These are phyloP conservation scores for Calidris pygmaea DNA, from an alignment of 2,113 vertebrate genomes.

Conservation along the genomic window DNA sequence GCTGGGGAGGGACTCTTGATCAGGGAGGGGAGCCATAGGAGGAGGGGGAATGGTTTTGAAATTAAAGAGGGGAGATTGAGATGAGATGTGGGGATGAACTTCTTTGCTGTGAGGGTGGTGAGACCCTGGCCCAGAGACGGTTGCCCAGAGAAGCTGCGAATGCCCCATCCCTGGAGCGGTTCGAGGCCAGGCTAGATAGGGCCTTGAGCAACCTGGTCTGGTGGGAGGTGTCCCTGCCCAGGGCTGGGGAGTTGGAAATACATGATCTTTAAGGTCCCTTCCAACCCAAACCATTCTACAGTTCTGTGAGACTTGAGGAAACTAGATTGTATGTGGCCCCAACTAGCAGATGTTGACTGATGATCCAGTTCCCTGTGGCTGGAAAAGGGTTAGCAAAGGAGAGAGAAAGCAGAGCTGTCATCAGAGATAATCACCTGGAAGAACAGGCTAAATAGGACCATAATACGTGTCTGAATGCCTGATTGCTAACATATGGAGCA, in stretches of 20 bases:
- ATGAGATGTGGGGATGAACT: rapidly evolving
- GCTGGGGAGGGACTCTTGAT: neutral
- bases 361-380: neutral
- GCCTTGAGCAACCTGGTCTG: neutral
- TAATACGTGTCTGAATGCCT: neutral
- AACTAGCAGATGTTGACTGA: neutral
- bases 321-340: neutral
- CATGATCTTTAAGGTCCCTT: neutral
- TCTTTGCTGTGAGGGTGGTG: neutral
- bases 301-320: neutral
- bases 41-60: neutral
- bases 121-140: neutral
- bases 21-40: neutral
- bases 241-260: neutral
- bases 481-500: neutral
- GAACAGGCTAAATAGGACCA: neutral
- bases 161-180: neutral
- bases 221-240: neutral
- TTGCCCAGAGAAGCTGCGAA: neutral
- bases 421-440: neutral
- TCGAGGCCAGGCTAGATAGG: neutral
- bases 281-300: too few species aligned
- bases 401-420: neutral
- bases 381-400: neutral
- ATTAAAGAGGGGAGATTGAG: neutral